Evolutionary conservation across 2,888 invertebrate genomes (phyloP).

Genomic region (Rhodophaea formosa): DNA sequence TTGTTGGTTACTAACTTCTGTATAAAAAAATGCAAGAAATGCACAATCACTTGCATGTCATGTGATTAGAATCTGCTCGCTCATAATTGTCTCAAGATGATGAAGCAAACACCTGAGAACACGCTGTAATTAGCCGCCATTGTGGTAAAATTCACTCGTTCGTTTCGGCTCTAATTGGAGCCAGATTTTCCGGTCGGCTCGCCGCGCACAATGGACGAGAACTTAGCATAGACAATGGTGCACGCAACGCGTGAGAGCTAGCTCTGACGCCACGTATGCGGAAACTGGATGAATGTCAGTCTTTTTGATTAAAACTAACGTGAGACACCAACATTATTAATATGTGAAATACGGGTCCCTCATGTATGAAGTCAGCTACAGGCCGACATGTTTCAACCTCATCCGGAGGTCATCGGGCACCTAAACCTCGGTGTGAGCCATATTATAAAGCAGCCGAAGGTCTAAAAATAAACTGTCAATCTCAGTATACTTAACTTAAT

Average conservation of each 20-base stretch:
- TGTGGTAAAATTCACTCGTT: slow-evolving; percentile 38
- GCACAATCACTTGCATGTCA: not conserved
- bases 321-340: too few relatives aligned
- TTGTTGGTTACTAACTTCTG: too few relatives aligned
- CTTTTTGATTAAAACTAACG: too few relatives aligned
- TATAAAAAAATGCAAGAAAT: not conserved
- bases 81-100: slow-evolving; percentile 29
- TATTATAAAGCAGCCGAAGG: too few relatives aligned
- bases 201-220: slow-evolving; percentile 57
- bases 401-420: too few relatives aligned
- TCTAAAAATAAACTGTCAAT: too few relatives aligned
- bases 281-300: slow-evolving; percentile 17
- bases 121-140: slow-evolving; percentile 35
- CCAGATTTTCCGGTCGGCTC: slow-evolving; percentile 61
- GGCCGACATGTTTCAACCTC: too few relatives aligned
- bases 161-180: slow-evolving; percentile 60
- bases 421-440: too few relatives aligned
- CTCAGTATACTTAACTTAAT: too few relatives aligned
- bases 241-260: slow-evolving; percentile 42
- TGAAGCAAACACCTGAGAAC: slow-evolving; percentile 32
- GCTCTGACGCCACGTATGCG: slow-evolving; percentile 11
- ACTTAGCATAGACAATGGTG: slow-evolving; percentile 53
- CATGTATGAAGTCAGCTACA: too few relatives aligned
- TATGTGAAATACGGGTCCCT: too few relatives aligned
- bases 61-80: slow-evolving; percentile 19